These are phyloP conservation scores for Ctena decussata DNA, from an alignment of 2,888 invertebrate species.

Conservation along the genomic window DNA sequence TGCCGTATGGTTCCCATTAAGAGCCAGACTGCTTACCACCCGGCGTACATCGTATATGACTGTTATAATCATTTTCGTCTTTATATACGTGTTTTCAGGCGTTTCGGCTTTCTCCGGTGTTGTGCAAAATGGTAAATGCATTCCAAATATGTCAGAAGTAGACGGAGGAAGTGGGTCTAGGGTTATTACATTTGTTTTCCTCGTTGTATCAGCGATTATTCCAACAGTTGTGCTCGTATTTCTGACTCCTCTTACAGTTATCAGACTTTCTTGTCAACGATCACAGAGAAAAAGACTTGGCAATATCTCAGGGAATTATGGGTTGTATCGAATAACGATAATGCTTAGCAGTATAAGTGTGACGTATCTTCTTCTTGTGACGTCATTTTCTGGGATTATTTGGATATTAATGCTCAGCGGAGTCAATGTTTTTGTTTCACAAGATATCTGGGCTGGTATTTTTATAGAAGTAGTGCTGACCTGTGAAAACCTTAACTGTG, in stretches of 20 bases:
- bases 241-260: background rate
- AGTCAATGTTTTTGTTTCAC: background rate
- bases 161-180: background rate
- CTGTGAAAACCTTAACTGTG: background rate
- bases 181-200: background rate
- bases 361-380: background rate
- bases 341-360: background rate
- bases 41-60: background rate
- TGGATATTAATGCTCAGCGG: background rate
- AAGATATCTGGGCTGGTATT: background rate
- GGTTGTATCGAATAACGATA: background rate
- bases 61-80: background rate
- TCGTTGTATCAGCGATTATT: background rate
- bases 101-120: background rate
- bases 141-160: background rate
- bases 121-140: background rate
- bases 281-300: background rate
- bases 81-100: background rate
- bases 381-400: background rate
- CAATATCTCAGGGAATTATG: background rate
- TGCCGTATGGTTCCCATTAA: background rate
- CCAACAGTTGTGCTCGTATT: background rate
- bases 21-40: background rate
- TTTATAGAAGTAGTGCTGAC: background rate
- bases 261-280: background rate